Conservation (phyloP, 1,140 invertebrate genomes). For the Drosophila insularis region DNA sequence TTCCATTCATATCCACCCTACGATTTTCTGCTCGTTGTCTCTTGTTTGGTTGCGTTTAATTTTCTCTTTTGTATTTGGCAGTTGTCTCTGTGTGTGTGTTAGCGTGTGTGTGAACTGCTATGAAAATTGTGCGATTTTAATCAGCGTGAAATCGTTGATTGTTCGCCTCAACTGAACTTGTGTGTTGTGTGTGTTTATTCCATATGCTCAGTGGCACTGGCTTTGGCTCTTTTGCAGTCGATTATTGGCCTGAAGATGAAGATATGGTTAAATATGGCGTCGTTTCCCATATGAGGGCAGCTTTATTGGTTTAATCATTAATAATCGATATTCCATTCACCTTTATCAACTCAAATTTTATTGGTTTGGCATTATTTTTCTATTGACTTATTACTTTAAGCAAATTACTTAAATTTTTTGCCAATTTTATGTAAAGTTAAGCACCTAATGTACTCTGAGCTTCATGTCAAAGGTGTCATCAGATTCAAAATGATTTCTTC, state of each 20-base stretch:
- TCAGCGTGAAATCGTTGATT: slow-evolving; percentile 66
- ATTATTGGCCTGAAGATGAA: not conserved
- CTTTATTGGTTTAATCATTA: slow-evolving; percentile 8
- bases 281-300: not conserved
- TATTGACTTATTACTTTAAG: no score
- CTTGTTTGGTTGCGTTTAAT: slow-evolving; percentile 49
- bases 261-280: not conserved
- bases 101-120: not conserved
- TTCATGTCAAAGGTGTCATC: no score
- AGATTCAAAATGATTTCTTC: no score
- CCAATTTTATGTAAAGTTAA: no score
- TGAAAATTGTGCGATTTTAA: slow-evolving; percentile 65
- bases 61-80: slow-evolving; percentile 34
- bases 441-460: no score
- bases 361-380: not conserved
- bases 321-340: not conserved
- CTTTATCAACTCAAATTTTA: not conserved
- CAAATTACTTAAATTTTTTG: no score
- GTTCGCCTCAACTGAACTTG: slow-evolving; percentile 26
- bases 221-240: not conserved
- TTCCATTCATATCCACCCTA: not conserved
- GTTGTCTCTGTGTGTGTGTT: not conserved
- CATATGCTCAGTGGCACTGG: not conserved
- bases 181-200: slow-evolving; percentile 15
- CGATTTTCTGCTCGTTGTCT: not conserved